These are phyloP conservation scores for Catocala nupta DNA, from an alignment of 2,888 invertebrate species.

Conservation along the genomic window DNA sequence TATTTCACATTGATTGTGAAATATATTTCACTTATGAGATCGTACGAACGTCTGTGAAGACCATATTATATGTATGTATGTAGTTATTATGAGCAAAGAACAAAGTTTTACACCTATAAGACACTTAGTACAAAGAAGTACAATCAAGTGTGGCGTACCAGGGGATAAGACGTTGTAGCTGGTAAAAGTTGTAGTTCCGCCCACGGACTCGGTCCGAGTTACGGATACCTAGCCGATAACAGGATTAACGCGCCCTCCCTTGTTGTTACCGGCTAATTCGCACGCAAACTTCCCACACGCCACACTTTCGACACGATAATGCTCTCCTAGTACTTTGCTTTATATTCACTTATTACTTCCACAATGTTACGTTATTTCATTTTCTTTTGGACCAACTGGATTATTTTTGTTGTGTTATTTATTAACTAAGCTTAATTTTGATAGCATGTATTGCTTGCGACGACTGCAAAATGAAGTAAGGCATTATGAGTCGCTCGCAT, in stretches of 20 bases:
- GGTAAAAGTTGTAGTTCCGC: slow-evolving; percentile 68
- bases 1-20: no score
- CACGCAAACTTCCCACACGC: slow-evolving; percentile 76
- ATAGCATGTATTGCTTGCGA: no score
- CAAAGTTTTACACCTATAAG: slow-evolving; percentile 30
- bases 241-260: slow-evolving; percentile 78
- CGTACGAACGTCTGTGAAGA: not conserved
- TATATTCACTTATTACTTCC: slow-evolving; percentile 51
- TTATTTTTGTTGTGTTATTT: not conserved
- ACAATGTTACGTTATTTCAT: not conserved
- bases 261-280: slow-evolving; percentile 77
- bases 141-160: slow-evolving; percentile 61
- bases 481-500: not conserved
- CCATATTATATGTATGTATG: not conserved
- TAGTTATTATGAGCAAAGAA: not conserved
- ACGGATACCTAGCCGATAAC: slow-evolving; percentile 78
- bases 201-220: slow-evolving; percentile 55
- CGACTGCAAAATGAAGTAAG: slow-evolving; percentile 19
- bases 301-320: slow-evolving; percentile 66
- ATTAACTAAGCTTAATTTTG: slow-evolving; percentile 1
- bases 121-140: slow-evolving; percentile 47
- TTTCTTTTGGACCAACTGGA: not conserved
- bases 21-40: no score
- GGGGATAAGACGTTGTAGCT: slow-evolving; percentile 63
- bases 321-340: slow-evolving; percentile 63